Evolutionary conservation across 2,888 invertebrate species (phyloP).

Genomic region (Cerastis leucographa): DNA sequence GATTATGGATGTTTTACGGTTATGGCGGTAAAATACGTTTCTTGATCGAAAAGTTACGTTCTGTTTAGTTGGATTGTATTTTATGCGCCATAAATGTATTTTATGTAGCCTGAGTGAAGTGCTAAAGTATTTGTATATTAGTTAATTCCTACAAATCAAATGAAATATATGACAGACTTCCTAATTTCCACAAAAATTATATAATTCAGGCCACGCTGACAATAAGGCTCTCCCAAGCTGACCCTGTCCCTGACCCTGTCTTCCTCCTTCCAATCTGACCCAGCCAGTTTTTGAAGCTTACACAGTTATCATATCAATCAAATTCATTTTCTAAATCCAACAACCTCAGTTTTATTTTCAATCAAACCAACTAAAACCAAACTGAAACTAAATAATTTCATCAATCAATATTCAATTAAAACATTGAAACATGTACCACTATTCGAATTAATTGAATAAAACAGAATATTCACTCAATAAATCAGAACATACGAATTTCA

Average conservation of each 20-base stretch:
- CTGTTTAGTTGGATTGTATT: slow-evolving; percentile 37
- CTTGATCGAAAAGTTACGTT: slow-evolving; percentile 46
- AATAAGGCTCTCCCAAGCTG: not conserved
- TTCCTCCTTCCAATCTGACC: not conserved
- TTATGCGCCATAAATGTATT: slow-evolving; percentile 5
- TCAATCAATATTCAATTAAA: slow-evolving; percentile 13
- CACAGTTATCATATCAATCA: not conserved
- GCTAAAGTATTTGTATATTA: not conserved
- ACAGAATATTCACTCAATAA: slow-evolving; percentile 34
- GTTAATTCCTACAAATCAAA: not conserved
- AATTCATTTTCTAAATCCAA: not conserved
- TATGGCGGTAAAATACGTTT: slow-evolving; percentile 39
- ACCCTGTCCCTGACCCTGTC: too few relatives aligned
- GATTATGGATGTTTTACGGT: slow-evolving; percentile 57
- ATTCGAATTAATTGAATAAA: slow-evolving; percentile 41
- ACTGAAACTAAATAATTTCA: slow-evolving; percentile 4
- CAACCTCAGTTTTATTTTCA: not conserved
- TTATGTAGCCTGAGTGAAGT: not conserved
- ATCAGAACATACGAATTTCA: slow-evolving; percentile 28
- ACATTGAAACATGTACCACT: slow-evolving; percentile 6
- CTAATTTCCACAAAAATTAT: not conserved
- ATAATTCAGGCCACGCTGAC: not conserved
- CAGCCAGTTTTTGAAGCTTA: not conserved
- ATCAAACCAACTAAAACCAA: not conserved
- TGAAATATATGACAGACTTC: not conserved